phyloP scores from a whole-genome alignment of 2,797 vertebrate species.

The Botia almorhae region DNA sequence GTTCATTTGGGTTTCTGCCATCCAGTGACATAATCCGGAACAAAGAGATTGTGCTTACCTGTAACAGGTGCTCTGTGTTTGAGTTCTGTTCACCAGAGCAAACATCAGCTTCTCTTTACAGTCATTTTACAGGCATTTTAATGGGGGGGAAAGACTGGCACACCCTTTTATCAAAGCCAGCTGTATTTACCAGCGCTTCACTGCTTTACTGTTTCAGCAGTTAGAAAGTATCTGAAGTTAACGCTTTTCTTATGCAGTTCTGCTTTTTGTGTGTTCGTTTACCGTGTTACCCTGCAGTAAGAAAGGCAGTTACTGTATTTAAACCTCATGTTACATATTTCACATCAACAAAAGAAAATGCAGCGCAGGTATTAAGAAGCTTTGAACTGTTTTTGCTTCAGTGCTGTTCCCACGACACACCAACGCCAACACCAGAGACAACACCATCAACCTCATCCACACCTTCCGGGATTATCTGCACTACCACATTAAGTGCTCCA shows the following conservation, averaged over 20 bases:
- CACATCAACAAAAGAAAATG: no score
- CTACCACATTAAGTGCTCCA: conserved; percentile 99
- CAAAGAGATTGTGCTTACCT: conserved; percentile 10
- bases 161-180: conserved; percentile 28
- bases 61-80: conserved; percentile 41
- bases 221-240: background rate
- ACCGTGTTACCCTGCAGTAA: background rate
- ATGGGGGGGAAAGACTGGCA: background rate
- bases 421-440: conserved; percentile 93
- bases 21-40: background rate
- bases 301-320: background rate
- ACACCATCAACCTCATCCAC: conserved; percentile 99
- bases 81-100: conserved; percentile 9
- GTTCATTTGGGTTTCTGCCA: background rate
- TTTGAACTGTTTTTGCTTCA: conserved; percentile 61
- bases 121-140: background rate
- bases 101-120: conserved; percentile 20
- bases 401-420: conserved; percentile 98
- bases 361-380: background rate
- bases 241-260: background rate
- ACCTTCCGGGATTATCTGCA: conserved; percentile 99
- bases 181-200: background rate
- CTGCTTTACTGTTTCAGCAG: background rate
- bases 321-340: background rate
- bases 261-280: background rate